These are phyloP conservation scores for Mungos mungo DNA, from an alignment of 2,113 vertebrate genomes.

Conservation along the genomic window DNA sequence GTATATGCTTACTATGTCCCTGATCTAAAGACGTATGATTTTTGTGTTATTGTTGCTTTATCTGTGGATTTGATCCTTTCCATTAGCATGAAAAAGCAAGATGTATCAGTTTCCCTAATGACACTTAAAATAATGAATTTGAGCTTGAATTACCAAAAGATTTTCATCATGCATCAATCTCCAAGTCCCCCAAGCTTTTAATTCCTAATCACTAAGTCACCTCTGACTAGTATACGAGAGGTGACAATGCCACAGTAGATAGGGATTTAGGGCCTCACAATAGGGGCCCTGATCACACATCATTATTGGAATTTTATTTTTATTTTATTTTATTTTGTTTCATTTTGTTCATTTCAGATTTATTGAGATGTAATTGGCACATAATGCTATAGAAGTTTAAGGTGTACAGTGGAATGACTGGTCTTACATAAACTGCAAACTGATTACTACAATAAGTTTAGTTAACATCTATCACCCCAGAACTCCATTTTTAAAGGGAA, in stretches of 20 bases:
- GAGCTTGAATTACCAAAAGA: neutral
- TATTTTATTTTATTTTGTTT: neutral
- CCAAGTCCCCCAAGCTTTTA: neutral
- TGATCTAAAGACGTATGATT: neutral
- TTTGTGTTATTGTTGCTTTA: neutral
- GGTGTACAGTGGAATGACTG: neutral
- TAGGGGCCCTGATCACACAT: neutral
- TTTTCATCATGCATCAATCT: neutral
- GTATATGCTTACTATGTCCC: neutral
- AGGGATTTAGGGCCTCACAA: neutral
- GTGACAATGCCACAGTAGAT: neutral
- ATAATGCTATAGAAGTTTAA: neutral
- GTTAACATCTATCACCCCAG: neutral
- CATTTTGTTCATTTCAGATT: neutral
- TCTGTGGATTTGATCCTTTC: neutral
- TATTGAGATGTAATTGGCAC: neutral
- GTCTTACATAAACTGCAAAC: neutral
- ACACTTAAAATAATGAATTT: neutral
- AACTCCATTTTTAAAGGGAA: conserved; percentile 7
- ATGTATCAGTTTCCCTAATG: neutral
- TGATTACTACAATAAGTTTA: neutral
- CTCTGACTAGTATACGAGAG: neutral
- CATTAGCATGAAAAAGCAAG: neutral
- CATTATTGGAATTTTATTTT: neutral
- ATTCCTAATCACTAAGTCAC: neutral